Conservation (phyloP, 2,888 invertebrate species). For the Acrobasis consociella region DNA sequence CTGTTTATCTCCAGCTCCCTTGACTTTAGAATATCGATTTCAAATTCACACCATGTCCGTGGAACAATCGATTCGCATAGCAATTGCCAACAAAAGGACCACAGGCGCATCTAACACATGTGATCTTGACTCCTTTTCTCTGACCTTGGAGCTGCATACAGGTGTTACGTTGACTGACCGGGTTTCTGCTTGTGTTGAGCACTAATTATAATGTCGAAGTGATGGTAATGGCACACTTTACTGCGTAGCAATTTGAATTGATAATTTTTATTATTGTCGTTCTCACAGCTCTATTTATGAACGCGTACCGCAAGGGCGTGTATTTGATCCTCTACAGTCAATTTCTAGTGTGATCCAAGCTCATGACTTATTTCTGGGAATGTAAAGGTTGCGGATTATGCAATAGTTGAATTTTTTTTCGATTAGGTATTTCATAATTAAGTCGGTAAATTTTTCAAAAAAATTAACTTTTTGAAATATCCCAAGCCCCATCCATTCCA, state of each 20-base stretch:
- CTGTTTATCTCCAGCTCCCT: not conserved
- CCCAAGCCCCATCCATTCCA: no score
- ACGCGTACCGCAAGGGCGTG: not conserved
- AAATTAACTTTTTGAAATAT: no score
- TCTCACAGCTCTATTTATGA: not conserved
- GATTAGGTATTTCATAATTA: no score
- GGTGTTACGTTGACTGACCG: slow-evolving; percentile 16
- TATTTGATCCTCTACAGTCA: not conserved
- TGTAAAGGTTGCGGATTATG: no score
- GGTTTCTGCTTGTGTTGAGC: slow-evolving; percentile 10
- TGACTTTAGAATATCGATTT: slow-evolving; percentile 15
- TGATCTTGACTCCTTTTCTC: slow-evolving; percentile 29
- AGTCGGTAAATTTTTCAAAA: no score
- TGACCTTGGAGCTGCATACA: slow-evolving; percentile 21
- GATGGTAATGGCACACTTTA: slow-evolving; percentile 16
- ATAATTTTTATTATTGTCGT: not conserved
- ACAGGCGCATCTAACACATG: slow-evolving; percentile 25
- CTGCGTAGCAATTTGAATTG: slow-evolving; percentile 2
- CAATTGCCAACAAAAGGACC: slow-evolving; percentile 19
- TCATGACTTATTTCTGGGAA: no score
- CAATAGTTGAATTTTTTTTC: no score
- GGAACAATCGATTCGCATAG: slow-evolving; percentile 20
- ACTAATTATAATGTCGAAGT: slow-evolving; percentile 24
- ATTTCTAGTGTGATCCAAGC: not conserved
- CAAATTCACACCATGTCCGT: slow-evolving; percentile 24